A percentile compares a stretch with the other conserved stretches of the same genome.
These are phyloP conservation scores for Zaprionus africanus DNA, from an alignment of 1,140 invertebrate genomes.

Conservation along the genomic window DNA sequence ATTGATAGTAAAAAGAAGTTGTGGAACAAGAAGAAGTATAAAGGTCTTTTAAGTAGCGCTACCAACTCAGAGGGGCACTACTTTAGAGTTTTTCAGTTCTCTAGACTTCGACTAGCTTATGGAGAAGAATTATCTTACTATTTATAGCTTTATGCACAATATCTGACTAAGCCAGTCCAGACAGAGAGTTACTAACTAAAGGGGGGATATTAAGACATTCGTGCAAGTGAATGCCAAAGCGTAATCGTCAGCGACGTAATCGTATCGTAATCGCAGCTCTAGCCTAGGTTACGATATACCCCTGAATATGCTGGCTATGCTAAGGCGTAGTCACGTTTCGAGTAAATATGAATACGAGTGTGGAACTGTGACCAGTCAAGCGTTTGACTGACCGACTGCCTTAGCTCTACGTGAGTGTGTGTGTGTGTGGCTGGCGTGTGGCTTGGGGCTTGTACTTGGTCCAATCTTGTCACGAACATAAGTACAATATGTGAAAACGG, in stretches of 20 bases:
- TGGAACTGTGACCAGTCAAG: slow-evolving; percentile 26
- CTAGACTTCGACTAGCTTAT: too few species aligned
- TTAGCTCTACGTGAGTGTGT: neutral
- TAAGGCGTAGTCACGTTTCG: slow-evolving; percentile 24
- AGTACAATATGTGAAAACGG: slow-evolving; percentile 8
- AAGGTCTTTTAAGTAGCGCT: neutral
- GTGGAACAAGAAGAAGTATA: neutral
- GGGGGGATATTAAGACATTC: slow-evolving; percentile 1
- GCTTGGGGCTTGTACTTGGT: slow-evolving; percentile 50
- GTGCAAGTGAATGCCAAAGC: slow-evolving; percentile 11
- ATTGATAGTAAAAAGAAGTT: neutral
- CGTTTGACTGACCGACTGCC: slow-evolving; percentile 8
- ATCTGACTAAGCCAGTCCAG: neutral
- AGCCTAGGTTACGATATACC: neutral
- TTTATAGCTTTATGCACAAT: neutral
- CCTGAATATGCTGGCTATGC: slow-evolving; percentile 17
- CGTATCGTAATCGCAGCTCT: slow-evolving; percentile 8
- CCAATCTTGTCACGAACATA: slow-evolving; percentile 70
- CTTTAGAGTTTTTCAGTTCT: too few species aligned
- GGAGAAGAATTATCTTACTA: neutral
- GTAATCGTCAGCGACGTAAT: slow-evolving; percentile 1
- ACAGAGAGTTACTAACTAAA: neutral
- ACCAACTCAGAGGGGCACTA: neutral
- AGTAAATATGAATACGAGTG: slow-evolving; percentile 22
- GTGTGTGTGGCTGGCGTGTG: slow-evolving; percentile 5